These are phyloP conservation scores for Felis chaus DNA, from an alignment of 2,113 vertebrate genomes.

Conservation along the genomic window DNA sequence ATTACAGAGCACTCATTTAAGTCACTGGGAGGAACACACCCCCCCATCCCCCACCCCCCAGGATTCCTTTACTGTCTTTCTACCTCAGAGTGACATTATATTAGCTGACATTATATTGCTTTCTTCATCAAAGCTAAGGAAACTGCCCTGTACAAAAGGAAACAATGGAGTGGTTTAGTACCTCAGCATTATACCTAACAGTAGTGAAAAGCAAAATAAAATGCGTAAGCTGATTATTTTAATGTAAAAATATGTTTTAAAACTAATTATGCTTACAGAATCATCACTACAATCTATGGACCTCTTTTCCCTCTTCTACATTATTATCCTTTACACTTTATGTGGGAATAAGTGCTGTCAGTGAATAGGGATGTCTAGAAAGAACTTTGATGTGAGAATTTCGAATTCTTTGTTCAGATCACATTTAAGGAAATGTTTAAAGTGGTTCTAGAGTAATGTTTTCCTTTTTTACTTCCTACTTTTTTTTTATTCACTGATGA, in stretches of 20 bases:
- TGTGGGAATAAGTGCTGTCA: neutral
- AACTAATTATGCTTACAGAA: slow-evolving; percentile 26
- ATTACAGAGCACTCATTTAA: neutral
- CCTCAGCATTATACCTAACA: neutral
- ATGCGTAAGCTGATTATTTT: neutral
- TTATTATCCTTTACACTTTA: neutral
- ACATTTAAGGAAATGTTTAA: neutral
- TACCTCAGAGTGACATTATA: neutral
- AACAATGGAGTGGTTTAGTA: neutral
- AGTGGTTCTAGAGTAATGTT: neutral
- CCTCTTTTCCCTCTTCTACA: neutral
- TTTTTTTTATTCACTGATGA: neutral
- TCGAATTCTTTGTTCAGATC: neutral
- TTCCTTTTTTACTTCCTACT: neutral
- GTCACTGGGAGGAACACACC: neutral
- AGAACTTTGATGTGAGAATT: neutral
- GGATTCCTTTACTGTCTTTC: neutral
- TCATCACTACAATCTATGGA: neutral
- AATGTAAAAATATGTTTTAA: slow-evolving; percentile 22
- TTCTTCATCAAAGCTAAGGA: neutral
- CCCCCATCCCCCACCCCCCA: neutral
- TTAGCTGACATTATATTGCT: neutral
- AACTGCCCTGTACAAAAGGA: neutral
- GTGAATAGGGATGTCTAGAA: neutral
- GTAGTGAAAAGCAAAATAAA: neutral